These are phyloP conservation scores for Drosophila flavopinicola DNA, from an alignment of 2,888 invertebrate genomes.

Conservation along the genomic window DNA sequence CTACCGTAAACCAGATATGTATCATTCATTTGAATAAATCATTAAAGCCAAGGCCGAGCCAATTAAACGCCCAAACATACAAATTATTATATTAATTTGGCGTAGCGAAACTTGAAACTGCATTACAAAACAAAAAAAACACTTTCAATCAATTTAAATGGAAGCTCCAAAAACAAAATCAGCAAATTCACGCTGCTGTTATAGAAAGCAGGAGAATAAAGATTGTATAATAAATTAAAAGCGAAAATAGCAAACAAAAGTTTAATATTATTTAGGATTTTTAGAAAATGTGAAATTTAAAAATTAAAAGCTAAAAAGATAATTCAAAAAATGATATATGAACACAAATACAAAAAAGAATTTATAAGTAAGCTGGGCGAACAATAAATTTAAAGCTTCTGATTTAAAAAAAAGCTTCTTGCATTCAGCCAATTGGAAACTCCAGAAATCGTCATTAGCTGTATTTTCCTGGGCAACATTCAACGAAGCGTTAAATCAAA, in stretches of 20 bases:
- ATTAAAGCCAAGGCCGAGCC: constrained; percentile 52
- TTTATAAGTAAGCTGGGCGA: background rate
- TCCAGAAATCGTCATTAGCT: constrained; percentile 13
- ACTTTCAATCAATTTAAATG: constrained; percentile 17
- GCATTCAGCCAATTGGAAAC: background rate
- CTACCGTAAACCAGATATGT: constrained; percentile 23
- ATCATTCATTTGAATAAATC: constrained; percentile 57
- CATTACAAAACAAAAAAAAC: constrained; percentile 25
- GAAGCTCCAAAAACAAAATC: constrained; percentile 1
- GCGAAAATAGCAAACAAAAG: too few species aligned
- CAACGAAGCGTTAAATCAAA: constrained; percentile 68
- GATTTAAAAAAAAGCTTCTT: background rate
- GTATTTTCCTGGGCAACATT: constrained; percentile 12
- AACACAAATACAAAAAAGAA: background rate
- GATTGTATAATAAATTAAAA: background rate
- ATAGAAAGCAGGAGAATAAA: too few species aligned
- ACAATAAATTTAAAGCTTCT: background rate
- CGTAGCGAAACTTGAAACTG: constrained; percentile 14
- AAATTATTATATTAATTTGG: constrained; percentile 20
- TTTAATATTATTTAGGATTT: too few species aligned
- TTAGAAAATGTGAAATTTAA: too few species aligned
- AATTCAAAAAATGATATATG: too few species aligned
- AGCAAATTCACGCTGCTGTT: background rate
- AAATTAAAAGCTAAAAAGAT: too few species aligned
- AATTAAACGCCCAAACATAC: constrained; percentile 46